Conservation (phyloP, 2,888 invertebrate genomes). For the Lasioglossum oenotherae region DNA sequence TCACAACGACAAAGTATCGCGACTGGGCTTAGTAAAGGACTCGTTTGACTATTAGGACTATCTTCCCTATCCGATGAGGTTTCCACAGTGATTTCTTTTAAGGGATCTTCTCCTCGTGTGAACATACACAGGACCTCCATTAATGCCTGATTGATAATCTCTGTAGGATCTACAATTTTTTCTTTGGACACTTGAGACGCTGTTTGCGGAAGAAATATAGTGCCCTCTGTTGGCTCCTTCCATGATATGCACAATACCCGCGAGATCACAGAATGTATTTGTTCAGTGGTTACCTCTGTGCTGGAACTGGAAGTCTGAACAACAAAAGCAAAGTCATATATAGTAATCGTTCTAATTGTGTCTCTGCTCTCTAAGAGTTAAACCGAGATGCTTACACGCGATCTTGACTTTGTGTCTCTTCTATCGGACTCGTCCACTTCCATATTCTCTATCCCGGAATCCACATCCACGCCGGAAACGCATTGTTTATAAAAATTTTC, state of each 20-base stretch:
- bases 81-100: slow-evolving; percentile 85
- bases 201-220: slow-evolving; percentile 85
- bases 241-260: slow-evolving; percentile 91
- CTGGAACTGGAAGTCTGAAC: slow-evolving; percentile 82
- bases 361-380: neutral
- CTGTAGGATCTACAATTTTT: slow-evolving; percentile 70
- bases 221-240: slow-evolving; percentile 84
- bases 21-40: slow-evolving; percentile 84
- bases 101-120: slow-evolving; percentile 86
- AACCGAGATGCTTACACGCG: slow-evolving; percentile 73
- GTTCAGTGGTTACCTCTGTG: slow-evolving; percentile 88
- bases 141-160: slow-evolving; percentile 86
- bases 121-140: slow-evolving; percentile 88
- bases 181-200: slow-evolving; percentile 77
- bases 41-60: slow-evolving; percentile 83
- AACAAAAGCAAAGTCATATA: neutral
- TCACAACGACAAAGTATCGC: slow-evolving; percentile 69
- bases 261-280: slow-evolving; percentile 88
- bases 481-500: slow-evolving; percentile 85
- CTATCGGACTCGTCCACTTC: slow-evolving; percentile 87
- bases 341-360: neutral
- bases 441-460: slow-evolving; percentile 91
- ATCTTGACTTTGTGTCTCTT: slow-evolving; percentile 79
- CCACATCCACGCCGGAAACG: slow-evolving; percentile 87
- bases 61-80: slow-evolving; percentile 81